Evolutionary conservation across 2,888 invertebrate genomes (phyloP).

Genomic region (Lasioglossum calceatum): DNA sequence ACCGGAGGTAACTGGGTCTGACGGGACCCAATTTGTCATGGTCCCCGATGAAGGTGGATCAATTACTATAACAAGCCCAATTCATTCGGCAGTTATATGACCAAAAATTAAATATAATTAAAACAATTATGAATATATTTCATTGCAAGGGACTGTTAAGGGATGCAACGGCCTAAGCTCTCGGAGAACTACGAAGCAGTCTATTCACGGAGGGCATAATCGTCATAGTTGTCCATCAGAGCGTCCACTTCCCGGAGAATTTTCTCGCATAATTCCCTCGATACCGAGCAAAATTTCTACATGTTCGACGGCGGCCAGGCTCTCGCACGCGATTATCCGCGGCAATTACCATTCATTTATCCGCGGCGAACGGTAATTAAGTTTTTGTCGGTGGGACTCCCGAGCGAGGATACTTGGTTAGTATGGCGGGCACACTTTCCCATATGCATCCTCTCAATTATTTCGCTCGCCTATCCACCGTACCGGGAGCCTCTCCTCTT

Average conservation of each 20-base stretch:
- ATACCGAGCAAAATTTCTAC: neutral
- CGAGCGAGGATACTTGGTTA: conserved; percentile 24
- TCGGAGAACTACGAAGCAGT: neutral
- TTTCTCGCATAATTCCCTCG: neutral
- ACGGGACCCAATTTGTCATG: neutral
- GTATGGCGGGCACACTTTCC: conserved; percentile 12
- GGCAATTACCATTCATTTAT: conserved; percentile 39
- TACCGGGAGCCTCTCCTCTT: neutral
- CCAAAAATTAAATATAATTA: neutral
- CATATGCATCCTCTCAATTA: conserved; percentile 25
- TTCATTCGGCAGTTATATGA: too few species aligned
- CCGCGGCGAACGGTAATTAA: conserved; percentile 40
- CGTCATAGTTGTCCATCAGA: neutral
- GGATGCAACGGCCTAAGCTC: neutral
- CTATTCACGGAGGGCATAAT: neutral
- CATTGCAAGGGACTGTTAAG: neutral
- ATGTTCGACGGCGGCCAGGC: neutral
- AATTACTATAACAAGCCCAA: neutral
- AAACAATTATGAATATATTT: neutral
- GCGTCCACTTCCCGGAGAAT: neutral
- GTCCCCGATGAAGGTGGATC: neutral
- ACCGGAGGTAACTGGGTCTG: neutral
- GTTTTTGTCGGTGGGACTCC: conserved; percentile 19
- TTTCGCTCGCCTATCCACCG: neutral
- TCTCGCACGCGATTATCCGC: conserved; percentile 18